Conservation (phyloP, 2,113 vertebrate genomes). For the Stictonetta naevosa region DNA sequence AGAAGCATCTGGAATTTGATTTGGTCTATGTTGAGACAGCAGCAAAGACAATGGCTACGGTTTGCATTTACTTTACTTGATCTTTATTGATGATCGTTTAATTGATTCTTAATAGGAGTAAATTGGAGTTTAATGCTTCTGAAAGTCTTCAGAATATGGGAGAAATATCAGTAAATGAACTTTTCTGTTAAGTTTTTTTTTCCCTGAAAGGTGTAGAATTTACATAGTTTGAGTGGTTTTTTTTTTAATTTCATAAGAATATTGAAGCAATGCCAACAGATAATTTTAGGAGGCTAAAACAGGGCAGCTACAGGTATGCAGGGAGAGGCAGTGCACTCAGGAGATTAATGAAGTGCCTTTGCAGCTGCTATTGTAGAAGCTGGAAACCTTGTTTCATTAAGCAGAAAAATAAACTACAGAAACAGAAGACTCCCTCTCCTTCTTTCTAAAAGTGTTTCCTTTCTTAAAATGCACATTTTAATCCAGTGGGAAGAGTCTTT, state of each 20-base stretch:
- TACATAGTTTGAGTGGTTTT: neutral
- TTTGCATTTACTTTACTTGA: neutral
- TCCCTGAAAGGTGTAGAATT: neutral
- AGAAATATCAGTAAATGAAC: neutral
- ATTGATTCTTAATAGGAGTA: neutral
- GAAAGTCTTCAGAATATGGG: neutral
- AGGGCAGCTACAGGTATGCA: conserved; percentile 65
- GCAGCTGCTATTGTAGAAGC: conserved; percentile 63
- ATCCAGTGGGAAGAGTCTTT: conserved; percentile 72
- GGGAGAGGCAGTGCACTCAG: conserved; percentile 41
- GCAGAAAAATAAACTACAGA: conserved; percentile 73
- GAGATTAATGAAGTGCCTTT: conserved; percentile 64
- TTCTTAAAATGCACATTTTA: conserved; percentile 74
- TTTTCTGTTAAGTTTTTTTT: neutral
- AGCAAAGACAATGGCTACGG: neutral
- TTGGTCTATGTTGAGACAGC: neutral
- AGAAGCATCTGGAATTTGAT: conserved; percentile 21
- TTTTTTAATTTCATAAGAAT: neutral
- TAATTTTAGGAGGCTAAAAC: conserved; percentile 35
- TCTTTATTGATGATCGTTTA: neutral
- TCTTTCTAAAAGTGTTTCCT: conserved; percentile 62
- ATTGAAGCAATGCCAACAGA: neutral
- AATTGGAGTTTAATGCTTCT: neutral
- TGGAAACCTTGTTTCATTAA: conserved; percentile 70
- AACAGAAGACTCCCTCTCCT: conserved; percentile 72